phyloP scores from a whole-genome alignment of 2,113 vertebrate species.

The Grammomys surdaster region DNA sequence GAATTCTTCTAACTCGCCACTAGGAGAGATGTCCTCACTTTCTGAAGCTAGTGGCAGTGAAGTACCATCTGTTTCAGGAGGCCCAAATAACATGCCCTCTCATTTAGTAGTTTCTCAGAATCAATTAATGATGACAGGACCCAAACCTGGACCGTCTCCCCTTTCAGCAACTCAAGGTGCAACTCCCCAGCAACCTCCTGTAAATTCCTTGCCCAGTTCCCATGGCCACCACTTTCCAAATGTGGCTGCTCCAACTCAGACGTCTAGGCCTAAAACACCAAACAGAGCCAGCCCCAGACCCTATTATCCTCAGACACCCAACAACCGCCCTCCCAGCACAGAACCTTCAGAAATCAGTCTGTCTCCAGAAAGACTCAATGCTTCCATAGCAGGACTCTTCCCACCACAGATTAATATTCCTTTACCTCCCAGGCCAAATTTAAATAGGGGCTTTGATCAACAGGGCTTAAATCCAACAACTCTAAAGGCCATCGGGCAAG shows the following conservation, averaged over 20 bases:
- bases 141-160: slow-evolving; percentile 92
- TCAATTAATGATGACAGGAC: slow-evolving; percentile 91
- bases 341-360: slow-evolving; percentile 99
- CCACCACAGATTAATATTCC: slow-evolving; percentile 99
- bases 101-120: slow-evolving; percentile 94
- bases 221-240: slow-evolving; percentile 94
- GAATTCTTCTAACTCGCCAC: slow-evolving; percentile 89
- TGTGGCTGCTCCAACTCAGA: slow-evolving; percentile 94
- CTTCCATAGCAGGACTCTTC: slow-evolving; percentile 98
- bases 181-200: slow-evolving; percentile 93
- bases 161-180: slow-evolving; percentile 92
- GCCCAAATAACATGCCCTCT: slow-evolving; percentile 90
- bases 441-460: slow-evolving; percentile 97
- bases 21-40: slow-evolving; percentile 90
- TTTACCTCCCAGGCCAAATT: slow-evolving; percentile 94
- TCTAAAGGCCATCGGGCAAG: slow-evolving; percentile 98
- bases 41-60: slow-evolving; percentile 87
- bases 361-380: slow-evolving; percentile 98
- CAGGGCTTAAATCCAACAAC: slow-evolving; percentile 99
- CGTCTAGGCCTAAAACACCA: slow-evolving; percentile 97
- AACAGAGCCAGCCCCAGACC: slow-evolving; percentile 98
- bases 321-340: slow-evolving; percentile 98
- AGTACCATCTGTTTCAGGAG: slow-evolving; percentile 83
- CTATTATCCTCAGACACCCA: slow-evolving; percentile 97
- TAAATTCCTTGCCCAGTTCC: slow-evolving; percentile 89